phyloP scores from a whole-genome alignment of 2,888 invertebrate genomes.

The Drosophila cracens region DNA sequence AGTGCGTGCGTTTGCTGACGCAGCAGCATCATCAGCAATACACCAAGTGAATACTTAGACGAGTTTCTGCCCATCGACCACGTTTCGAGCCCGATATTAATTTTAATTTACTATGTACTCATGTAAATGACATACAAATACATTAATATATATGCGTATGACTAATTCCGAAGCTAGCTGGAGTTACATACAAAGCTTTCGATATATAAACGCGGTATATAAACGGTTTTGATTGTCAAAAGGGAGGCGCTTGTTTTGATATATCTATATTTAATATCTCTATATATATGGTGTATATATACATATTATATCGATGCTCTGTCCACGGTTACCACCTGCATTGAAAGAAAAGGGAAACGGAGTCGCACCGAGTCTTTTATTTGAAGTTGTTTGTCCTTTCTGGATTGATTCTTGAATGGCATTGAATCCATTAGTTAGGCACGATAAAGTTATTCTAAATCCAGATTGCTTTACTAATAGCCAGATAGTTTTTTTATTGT shows the following conservation, averaged over 20 bases:
- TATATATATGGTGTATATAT: too few species aligned
- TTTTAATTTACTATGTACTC: slow-evolving; percentile 13
- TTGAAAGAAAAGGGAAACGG: not conserved
- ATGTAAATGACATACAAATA: not conserved
- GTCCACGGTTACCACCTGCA: not conserved
- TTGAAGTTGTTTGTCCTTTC: not conserved
- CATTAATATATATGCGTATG: not conserved
- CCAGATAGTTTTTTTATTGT: not conserved
- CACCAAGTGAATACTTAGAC: slow-evolving; percentile 16
- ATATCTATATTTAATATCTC: too few species aligned
- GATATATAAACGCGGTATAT: not conserved
- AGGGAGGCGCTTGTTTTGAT: not conserved
- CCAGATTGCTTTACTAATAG: not conserved
- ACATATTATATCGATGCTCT: not conserved
- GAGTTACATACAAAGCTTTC: not conserved
- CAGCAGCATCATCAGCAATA: slow-evolving; percentile 9
- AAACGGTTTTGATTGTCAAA: not conserved
- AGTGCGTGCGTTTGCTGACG: slow-evolving; percentile 39
- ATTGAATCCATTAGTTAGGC: not conserved
- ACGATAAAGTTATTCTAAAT: not conserved
- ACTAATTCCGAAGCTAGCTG: not conserved
- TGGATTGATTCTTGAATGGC: not conserved
- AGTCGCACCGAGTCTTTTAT: not conserved
- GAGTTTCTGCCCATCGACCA: slow-evolving; percentile 5
- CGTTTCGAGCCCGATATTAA: not conserved